phyloP scores from a whole-genome alignment of 2,797 vertebrate species.

The Mycteria americana region DNA sequence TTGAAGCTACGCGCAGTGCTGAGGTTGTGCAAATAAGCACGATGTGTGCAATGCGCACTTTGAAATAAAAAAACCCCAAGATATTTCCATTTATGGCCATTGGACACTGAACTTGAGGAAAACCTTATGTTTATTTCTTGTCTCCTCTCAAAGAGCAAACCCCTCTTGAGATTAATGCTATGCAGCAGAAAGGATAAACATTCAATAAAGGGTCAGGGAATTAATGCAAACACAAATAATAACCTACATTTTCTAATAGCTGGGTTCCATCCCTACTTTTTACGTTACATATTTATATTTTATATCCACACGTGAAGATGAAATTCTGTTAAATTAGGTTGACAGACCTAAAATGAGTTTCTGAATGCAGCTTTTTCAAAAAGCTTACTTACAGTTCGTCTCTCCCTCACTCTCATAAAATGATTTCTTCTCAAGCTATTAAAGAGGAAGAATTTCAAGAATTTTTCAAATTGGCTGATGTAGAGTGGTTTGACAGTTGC shows the following conservation, averaged over 20 bases:
- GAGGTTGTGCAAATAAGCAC: not conserved
- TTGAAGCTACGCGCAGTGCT: not conserved
- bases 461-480: conserved; percentile 23
- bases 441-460: not conserved
- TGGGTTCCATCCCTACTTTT: not conserved
- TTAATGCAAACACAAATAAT: not conserved
- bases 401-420: not conserved
- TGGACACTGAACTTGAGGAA: not conserved
- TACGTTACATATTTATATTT: not conserved
- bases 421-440: conserved; percentile 17
- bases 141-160: not conserved
- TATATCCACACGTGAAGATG: not conserved
- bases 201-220: not conserved
- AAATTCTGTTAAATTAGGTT: conserved; percentile 14
- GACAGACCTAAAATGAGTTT: conserved; percentile 1
- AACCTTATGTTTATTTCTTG: not conserved
- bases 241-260: not conserved
- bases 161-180: not conserved
- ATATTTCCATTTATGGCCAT: not conserved
- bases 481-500: not conserved
- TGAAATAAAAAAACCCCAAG: not conserved
- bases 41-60: not conserved
- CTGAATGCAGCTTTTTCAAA: not conserved
- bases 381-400: conserved; percentile 1
- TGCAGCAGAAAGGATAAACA: not conserved